Conservation (phyloP, 2,888 invertebrate species). For the Arge pagana region DNA sequence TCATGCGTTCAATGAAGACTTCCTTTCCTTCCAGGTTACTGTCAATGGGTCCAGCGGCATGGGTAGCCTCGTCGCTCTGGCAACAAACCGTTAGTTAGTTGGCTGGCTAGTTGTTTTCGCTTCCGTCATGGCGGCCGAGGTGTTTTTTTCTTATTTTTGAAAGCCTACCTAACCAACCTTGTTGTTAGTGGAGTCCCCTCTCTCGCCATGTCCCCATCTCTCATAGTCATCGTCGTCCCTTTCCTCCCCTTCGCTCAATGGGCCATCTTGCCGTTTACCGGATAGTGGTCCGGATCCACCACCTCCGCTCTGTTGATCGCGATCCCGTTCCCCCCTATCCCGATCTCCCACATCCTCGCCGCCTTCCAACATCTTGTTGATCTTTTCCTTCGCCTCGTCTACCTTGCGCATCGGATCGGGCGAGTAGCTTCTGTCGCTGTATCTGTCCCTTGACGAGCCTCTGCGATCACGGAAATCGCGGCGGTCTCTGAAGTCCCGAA, state of each 20-base stretch:
- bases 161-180: conserved; percentile 51
- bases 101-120: conserved; percentile 27
- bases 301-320: conserved; percentile 23
- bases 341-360: conserved; percentile 34
- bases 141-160: conserved; percentile 14
- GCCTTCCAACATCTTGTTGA: conserved; percentile 63
- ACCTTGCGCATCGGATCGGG: conserved; percentile 61
- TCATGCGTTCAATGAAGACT: conserved; percentile 52
- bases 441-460: conserved; percentile 56
- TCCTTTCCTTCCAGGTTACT: conserved; percentile 46
- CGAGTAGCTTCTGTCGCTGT: conserved; percentile 62
- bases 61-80: conserved; percentile 37
- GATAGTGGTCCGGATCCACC: conserved; percentile 39
- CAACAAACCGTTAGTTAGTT: conserved; percentile 51
- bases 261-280: conserved; percentile 61
- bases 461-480: conserved; percentile 69
- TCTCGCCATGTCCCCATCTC: conserved; percentile 49
- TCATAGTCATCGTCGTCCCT: conserved; percentile 61
- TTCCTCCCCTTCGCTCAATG: conserved; percentile 65
- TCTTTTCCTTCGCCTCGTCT: conserved; percentile 64
- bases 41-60: conserved; percentile 28
- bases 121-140: conserved; percentile 10
- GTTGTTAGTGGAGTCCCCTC: conserved; percentile 43
- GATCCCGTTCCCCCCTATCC: conserved; percentile 31
- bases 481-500: conserved; percentile 72